Evolutionary conservation across 2,888 invertebrate genomes (phyloP).

Genomic region (Trichogramma evanescens): DNA sequence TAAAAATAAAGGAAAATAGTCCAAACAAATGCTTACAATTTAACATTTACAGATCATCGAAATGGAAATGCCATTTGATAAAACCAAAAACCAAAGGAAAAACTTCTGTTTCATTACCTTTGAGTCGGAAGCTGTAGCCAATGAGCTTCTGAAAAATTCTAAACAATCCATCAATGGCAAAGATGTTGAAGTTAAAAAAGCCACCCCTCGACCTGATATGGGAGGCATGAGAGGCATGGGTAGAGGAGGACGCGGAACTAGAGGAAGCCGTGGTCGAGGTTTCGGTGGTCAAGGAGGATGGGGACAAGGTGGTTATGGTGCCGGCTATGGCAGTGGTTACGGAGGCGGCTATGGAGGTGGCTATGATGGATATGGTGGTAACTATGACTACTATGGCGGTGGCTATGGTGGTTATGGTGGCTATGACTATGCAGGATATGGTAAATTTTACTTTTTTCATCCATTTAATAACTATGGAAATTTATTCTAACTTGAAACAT

Average conservation of each 20-base stretch:
- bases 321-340: conserved; percentile 55
- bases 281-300: conserved; percentile 50
- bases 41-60: conserved; percentile 71
- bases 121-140: conserved; percentile 89
- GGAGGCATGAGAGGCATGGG: conserved; percentile 60
- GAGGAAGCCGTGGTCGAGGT: conserved; percentile 53
- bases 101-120: conserved; percentile 98
- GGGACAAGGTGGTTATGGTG: conserved; percentile 60
- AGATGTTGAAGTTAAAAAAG: conserved; percentile 93
- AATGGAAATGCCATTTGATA: conserved; percentile 95
- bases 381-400: conserved; percentile 57
- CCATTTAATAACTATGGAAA: background rate
- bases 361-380: conserved; percentile 72
- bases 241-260: conserved; percentile 60
- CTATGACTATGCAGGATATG: conserved; percentile 76
- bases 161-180: conserved; percentile 90
- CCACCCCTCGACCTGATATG: conserved; percentile 83
- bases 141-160: conserved; percentile 82
- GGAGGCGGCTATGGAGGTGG: conserved; percentile 63
- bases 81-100: conserved; percentile 92
- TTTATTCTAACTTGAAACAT: too few species aligned
- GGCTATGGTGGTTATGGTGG: conserved; percentile 76
- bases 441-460: conserved; percentile 48
- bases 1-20: background rate
- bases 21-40: background rate